Evolutionary conservation across 2,113 vertebrate species (phyloP).

Genomic region (Eptesicus fuscus): DNA sequence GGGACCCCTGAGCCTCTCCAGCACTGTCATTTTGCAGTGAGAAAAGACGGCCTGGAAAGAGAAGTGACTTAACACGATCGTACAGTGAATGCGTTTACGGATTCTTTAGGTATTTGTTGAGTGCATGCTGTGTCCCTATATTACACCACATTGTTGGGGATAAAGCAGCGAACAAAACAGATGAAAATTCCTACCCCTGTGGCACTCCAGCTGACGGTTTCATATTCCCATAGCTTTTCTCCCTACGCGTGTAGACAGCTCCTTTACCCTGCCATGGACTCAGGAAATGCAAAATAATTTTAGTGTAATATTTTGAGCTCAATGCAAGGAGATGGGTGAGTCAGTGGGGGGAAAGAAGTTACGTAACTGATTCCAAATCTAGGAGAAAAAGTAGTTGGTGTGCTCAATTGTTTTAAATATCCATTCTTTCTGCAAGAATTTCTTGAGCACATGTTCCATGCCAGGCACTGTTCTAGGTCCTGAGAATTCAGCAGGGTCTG

Average conservation of each 20-base stretch:
- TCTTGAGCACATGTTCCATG: background rate
- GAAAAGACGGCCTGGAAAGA: background rate
- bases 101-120: background rate
- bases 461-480: background rate
- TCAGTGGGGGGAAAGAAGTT: background rate
- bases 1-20: background rate
- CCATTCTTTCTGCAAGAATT: background rate
- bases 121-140: background rate
- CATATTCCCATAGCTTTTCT: background rate
- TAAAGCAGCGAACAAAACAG: background rate
- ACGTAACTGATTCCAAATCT: background rate
- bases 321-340: constrained; percentile 12
- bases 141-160: background rate
- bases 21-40: background rate
- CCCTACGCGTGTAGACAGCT: background rate
- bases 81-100: background rate
- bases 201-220: background rate
- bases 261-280: background rate
- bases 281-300: background rate
- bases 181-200: background rate
- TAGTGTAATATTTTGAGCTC: constrained; percentile 10
- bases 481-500: background rate
- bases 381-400: background rate
- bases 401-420: background rate
- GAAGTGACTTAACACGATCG: background rate